These are phyloP conservation scores for Chirona hameri DNA, from an alignment of 2,888 invertebrate genomes.

Conservation along the genomic window DNA sequence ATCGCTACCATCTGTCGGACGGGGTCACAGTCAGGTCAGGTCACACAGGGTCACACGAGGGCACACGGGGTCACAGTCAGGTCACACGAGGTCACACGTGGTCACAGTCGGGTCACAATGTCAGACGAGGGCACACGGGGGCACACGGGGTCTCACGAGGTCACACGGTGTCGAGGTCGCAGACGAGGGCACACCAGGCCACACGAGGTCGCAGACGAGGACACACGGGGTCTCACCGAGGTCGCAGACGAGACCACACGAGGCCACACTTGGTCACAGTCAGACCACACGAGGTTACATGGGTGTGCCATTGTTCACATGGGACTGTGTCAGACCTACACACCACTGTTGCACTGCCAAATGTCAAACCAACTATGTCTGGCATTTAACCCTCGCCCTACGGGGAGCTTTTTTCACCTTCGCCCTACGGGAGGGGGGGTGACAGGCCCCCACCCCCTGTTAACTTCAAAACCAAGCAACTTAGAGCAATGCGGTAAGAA, in stretches of 20 bases:
- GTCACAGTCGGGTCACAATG: not conserved
- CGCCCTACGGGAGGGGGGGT: no score
- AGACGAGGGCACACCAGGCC: not conserved
- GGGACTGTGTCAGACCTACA: not conserved
- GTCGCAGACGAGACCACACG: not conserved
- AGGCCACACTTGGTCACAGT: not conserved
- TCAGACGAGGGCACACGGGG: no score
- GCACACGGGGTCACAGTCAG: not conserved
- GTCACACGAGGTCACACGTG: not conserved
- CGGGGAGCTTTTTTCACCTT: no score
- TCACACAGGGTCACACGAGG: not conserved
- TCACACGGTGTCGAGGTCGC: no score
- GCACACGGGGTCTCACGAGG: no score
- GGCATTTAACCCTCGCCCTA: no score
- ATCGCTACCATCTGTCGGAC: conserved; percentile 73
- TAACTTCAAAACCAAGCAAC: no score
- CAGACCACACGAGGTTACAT: not conserved
- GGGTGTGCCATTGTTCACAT: no score
- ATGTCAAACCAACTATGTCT: no score
- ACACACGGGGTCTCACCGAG: not conserved
- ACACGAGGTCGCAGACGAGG: not conserved
- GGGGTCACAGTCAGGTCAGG: not conserved
- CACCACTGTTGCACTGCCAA: not conserved
- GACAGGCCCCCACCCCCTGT: no score
- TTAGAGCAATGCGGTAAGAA: no score